Evolutionary conservation across 2,113 vertebrate species (phyloP).

Genomic region (Malaclemys terrapin): DNA sequence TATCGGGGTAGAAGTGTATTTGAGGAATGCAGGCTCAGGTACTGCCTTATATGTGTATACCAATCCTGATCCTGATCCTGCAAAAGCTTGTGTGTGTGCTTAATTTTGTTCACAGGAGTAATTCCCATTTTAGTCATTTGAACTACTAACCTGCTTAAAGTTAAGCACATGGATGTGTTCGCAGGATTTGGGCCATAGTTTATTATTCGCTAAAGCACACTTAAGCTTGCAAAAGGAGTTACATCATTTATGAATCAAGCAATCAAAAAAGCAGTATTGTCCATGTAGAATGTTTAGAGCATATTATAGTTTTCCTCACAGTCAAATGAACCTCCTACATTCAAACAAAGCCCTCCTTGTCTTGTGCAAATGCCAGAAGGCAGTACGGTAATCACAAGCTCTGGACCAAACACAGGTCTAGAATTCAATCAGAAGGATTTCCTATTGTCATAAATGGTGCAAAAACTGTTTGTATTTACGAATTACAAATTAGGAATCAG

Average conservation of each 20-base stretch:
- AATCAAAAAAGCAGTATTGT: conserved; percentile 27
- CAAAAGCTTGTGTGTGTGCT: not conserved
- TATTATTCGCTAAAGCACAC: not conserved
- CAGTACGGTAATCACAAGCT: not conserved
- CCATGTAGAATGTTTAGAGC: not conserved
- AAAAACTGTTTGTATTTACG: not conserved
- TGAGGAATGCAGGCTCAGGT: not conserved
- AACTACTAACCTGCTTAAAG: not conserved
- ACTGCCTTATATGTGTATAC: not conserved
- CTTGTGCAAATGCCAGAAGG: not conserved
- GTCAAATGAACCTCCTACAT: conserved; percentile 38
- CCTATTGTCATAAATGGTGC: not conserved
- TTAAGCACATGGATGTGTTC: not conserved
- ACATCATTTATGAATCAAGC: conserved; percentile 16
- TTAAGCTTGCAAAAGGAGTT: not conserved
- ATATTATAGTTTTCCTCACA: conserved; percentile 38
- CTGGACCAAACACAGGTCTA: not conserved
- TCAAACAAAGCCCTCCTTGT: not conserved
- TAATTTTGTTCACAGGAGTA: rapidly evolving
- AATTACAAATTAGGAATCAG: not conserved
- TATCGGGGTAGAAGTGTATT: not conserved
- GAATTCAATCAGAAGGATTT: not conserved
- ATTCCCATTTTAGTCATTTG: not conserved
- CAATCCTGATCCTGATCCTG: not conserved
- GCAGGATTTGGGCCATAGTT: not conserved